Percentiles rank a stretch among this genome's conserved stretches.
These are phyloP conservation scores for Burhinus bistriatus DNA, from an alignment of 2,113 vertebrate species.

Conservation along the genomic window DNA sequence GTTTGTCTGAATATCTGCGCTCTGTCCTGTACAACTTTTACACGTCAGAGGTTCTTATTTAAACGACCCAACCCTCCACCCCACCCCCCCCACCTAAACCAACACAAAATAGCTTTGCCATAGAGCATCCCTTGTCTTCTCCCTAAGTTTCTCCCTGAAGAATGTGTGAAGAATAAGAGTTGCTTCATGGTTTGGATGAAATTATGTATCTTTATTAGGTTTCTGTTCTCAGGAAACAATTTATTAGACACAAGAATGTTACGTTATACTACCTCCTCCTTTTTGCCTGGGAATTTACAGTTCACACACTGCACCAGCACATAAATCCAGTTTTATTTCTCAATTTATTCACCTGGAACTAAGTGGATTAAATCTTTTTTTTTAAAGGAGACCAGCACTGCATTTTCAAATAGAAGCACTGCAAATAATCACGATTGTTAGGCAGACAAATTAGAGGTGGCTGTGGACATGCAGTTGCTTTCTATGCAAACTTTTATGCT, in stretches of 20 bases:
- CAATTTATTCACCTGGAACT: slow-evolving; percentile 75
- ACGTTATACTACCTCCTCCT: slow-evolving; percentile 58
- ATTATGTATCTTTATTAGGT: slow-evolving; percentile 64
- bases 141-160: background rate
- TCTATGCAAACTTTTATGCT: slow-evolving; percentile 50
- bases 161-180: background rate
- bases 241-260: slow-evolving; percentile 67
- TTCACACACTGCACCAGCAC: slow-evolving; percentile 48
- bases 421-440: slow-evolving; percentile 50
- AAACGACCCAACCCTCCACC: background rate
- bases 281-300: slow-evolving; percentile 60
- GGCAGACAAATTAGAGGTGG: slow-evolving; percentile 36
- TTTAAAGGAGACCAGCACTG: slow-evolving; percentile 16
- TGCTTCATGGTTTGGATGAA: slow-evolving; percentile 37
- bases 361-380: slow-evolving; percentile 54
- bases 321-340: slow-evolving; percentile 77
- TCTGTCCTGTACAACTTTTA: background rate
- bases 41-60: background rate
- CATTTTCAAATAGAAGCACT: slow-evolving; percentile 62
- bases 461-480: background rate
- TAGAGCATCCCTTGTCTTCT: background rate
- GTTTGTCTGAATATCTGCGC: background rate
- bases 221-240: slow-evolving; percentile 72
- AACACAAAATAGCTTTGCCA: background rate
- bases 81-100: fast-evolving